Conservation (phyloP, 2,797 vertebrate genomes). For the Galaxias olidus region DNA sequence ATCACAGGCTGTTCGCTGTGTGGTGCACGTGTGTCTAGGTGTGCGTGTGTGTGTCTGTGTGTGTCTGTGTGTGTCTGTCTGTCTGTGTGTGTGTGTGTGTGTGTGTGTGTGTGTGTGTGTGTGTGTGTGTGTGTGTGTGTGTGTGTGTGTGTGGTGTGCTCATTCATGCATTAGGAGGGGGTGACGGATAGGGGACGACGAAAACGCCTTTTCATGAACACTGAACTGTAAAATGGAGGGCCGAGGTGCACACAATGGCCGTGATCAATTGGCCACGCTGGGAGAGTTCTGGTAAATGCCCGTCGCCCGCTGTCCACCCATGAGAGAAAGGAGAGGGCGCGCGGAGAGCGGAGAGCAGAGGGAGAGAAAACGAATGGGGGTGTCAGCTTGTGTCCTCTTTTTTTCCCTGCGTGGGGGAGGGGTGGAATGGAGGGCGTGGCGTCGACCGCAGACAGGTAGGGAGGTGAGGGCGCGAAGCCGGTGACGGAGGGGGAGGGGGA, state of each 20-base stretch:
- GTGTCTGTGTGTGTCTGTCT: conserved; percentile 8
- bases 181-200: conserved; percentile 53
- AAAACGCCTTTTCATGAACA: conserved; percentile 69
- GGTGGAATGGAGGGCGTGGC: conserved; percentile 24
- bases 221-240: conserved; percentile 75
- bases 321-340: conserved; percentile 10
- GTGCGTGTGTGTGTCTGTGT: neutral
- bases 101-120: neutral
- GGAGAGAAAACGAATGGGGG: neutral
- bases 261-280: conserved; percentile 64
- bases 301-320: conserved; percentile 23
- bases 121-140: conserved; percentile 15
- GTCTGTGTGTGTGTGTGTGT: neutral
- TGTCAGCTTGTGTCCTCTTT: conserved; percentile 23
- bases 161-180: conserved; percentile 3
- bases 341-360: neutral
- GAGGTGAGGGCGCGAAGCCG: conserved; percentile 18
- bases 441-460: conserved; percentile 25
- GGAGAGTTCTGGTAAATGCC: conserved; percentile 60
- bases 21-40: neutral
- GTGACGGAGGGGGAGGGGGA: conserved; percentile 36
- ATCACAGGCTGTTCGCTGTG: conserved; percentile 45
- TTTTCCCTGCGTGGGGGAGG: conserved; percentile 2
- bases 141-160: neutral
- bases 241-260: conserved; percentile 58